Base-by-base conservation (phyloP, 2,113 vertebrate species). In the Bufo bufo region DNA sequence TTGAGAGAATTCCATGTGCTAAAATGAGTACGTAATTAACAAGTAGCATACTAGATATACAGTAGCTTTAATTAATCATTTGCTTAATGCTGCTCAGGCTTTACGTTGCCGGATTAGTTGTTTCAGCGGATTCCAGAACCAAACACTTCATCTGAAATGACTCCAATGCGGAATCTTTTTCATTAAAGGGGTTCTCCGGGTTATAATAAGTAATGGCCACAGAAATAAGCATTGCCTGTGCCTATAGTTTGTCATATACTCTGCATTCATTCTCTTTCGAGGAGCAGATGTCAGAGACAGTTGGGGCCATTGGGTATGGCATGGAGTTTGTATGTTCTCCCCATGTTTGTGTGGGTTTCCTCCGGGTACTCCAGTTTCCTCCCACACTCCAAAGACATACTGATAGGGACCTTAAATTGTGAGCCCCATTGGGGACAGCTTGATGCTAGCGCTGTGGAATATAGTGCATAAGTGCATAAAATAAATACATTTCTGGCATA, bases 1-100 rank as follows among this genome's bases (percentile, higher is more conserved):
- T 49, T 77, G 33, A 63, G 84, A 77, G 50, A 47, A 63, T 77
- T 19, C 6, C 69, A 85, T 61, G 72, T 61, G 84, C 43, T 45
- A 63, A 58, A 85, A 52, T 17, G 23, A 61, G 78, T 61, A 16
- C 13, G 33, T 54, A 33, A 81, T 61, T 45, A 81, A 61, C 23
- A 61, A 59, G 78, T 59, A 43, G n/a, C 7, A 4, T 4, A 61
- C 78, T 59, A 61, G 78, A 59, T 81, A 81, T 59, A 33, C 33
- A 33, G 33, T 33, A 17, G 56, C 19, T 81, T 81, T 81, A 81
- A 81, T 81, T 59, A 12, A 45, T 81, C 54, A 59, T 81, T 33
- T 13, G 14, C 54, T 61, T 7, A 2, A 14, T 54, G 12, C 23
- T 47, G n/a, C 47, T 47, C 33, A 74, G 33, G 14, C 47, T 77